A percentile compares a stretch with the other conserved stretches of the same genome.
phyloP scores from a whole-genome alignment of 2,797 vertebrate genomes.

The Pristis pectinata region DNA sequence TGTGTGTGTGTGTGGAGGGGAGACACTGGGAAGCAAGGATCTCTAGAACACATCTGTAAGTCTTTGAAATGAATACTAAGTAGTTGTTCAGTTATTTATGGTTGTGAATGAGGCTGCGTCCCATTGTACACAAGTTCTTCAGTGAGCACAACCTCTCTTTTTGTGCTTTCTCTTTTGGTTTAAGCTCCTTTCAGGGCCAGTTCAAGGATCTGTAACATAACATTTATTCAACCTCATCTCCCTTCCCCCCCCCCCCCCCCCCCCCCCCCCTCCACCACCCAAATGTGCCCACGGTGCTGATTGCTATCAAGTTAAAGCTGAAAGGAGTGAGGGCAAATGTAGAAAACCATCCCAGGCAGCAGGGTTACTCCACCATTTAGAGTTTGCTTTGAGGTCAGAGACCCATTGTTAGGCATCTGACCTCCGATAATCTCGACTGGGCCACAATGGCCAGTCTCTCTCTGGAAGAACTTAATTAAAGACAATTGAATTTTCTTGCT shows the following conservation, averaged over 20 bases:
- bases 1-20: not conserved
- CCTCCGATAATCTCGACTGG: slow-evolving; percentile 70
- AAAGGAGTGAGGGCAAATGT: slow-evolving; percentile 64
- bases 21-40: slow-evolving; percentile 45
- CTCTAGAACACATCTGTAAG: slow-evolving; percentile 68
- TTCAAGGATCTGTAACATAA: slow-evolving; percentile 64
- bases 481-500: slow-evolving; percentile 80
- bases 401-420: slow-evolving; percentile 80
- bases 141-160: slow-evolving; percentile 59
- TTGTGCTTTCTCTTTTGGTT: slow-evolving; percentile 47
- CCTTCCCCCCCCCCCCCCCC: slow-evolving; percentile 62
- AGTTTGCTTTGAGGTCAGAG: slow-evolving; percentile 83
- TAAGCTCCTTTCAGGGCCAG: slow-evolving; percentile 57
- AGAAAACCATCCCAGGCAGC: slow-evolving; percentile 70
- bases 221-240: slow-evolving; percentile 59
- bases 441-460: slow-evolving; percentile 63
- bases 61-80: slow-evolving; percentile 81
- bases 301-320: slow-evolving; percentile 87
- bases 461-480: slow-evolving; percentile 83
- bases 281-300: slow-evolving; percentile 84
- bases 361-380: slow-evolving; percentile 70
- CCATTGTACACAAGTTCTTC: slow-evolving; percentile 65
- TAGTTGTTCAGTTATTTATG: slow-evolving; percentile 66
- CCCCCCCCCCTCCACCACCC: slow-evolving; percentile 63
- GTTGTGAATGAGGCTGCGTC: slow-evolving; percentile 65